These are phyloP conservation scores for Micropterix aruncella DNA, from an alignment of 2,888 invertebrate genomes.

Conservation along the genomic window DNA sequence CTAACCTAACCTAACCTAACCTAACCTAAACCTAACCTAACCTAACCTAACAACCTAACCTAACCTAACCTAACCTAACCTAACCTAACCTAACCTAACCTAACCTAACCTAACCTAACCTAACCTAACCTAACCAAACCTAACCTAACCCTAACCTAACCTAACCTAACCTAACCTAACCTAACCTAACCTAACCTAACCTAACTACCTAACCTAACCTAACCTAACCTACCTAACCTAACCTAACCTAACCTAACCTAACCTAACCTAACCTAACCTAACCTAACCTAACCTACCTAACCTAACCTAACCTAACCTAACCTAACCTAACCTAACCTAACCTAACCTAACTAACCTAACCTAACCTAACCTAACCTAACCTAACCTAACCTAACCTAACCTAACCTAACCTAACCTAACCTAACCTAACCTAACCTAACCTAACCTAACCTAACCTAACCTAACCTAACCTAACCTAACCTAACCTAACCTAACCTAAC, in stretches of 20 bases:
- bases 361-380: conserved; percentile 8
- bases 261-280: conserved; percentile 13
- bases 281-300: conserved; percentile 9
- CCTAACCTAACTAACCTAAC: conserved; percentile 8
- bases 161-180: conserved; percentile 8
- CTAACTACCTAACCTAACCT: conserved; percentile 8
- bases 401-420: conserved; percentile 4
- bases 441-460: conserved; percentile 7
- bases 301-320: conserved; percentile 5
- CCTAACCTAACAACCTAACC: conserved; percentile 5
- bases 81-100: conserved; percentile 5
- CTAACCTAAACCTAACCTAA: conserved; percentile 3
- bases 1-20: conserved; percentile 1
- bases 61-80: conserved; percentile 4
- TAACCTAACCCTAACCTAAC: conserved; percentile 5
- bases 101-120: conserved; percentile 5
- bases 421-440: conserved; percentile 5
- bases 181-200: conserved; percentile 11
- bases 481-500: conserved; percentile 2
- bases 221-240: conserved; percentile 11
- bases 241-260: conserved; percentile 13
- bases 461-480: conserved; percentile 5
- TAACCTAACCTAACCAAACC: conserved; percentile 4
- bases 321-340: conserved; percentile 6
- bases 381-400: conserved; percentile 6